Percentiles rank a stretch among this genome's conserved stretches.
Evolutionary conservation across 2,113 vertebrate species (phyloP).

Genomic region (Solenodon paradoxus): DNA sequence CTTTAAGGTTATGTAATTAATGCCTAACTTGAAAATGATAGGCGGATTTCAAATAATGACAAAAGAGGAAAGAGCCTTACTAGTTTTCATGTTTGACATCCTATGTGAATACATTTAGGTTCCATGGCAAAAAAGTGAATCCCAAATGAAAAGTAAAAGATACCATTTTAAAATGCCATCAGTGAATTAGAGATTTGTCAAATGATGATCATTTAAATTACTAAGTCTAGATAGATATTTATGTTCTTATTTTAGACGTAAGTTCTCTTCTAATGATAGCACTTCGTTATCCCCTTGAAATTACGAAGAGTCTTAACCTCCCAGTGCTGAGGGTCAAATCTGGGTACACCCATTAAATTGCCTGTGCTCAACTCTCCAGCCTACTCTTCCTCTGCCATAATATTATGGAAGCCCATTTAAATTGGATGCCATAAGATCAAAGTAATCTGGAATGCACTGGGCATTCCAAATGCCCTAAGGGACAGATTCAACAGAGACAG

Average conservation of each 20-base stretch:
- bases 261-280: background rate
- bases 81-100: background rate
- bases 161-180: background rate
- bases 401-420: background rate
- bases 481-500: background rate
- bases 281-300: background rate
- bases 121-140: background rate
- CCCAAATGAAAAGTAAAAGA: background rate
- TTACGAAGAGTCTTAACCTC: background rate
- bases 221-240: background rate
- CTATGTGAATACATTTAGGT: background rate
- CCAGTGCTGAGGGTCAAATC: background rate
- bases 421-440: background rate
- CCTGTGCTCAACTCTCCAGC: rapidly evolving
- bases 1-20: background rate
- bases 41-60: background rate
- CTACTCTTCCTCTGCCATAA: background rate
- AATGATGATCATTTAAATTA: background rate
- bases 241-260: background rate
- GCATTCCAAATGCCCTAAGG: background rate
- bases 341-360: background rate
- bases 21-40: background rate
- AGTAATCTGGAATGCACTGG: too few species aligned
- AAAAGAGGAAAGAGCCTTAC: background rate
- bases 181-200: background rate